A percentile compares a stretch with the other conserved stretches of the same genome.
These are phyloP conservation scores for Synergus laeviventris DNA, from an alignment of 2,888 invertebrate species.

Conservation along the genomic window DNA sequence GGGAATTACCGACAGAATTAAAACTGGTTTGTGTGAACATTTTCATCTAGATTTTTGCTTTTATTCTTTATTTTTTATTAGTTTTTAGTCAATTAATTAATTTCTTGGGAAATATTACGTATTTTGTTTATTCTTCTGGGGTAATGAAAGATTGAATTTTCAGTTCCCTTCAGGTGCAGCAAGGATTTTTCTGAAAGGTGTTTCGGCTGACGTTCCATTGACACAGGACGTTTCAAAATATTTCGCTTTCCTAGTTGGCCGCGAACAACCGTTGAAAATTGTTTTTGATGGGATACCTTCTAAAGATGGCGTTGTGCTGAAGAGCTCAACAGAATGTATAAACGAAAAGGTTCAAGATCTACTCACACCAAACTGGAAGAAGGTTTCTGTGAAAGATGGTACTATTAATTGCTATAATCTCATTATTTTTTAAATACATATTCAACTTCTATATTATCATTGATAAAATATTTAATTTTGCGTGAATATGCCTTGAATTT, in stretches of 20 bases:
- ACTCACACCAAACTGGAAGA: conserved; percentile 63
- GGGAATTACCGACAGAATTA: conserved; percentile 60
- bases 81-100: not conserved
- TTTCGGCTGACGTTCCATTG: conserved; percentile 60
- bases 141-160: not conserved
- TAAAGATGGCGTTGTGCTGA: conserved; percentile 61
- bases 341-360: conserved; percentile 62
- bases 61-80: not conserved
- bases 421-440: not conserved
- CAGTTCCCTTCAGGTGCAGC: conserved; percentile 55
- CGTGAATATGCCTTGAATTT: not conserved
- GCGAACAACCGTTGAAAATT: conserved; percentile 59
- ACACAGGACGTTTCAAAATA: conserved; percentile 62
- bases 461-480: not conserved
- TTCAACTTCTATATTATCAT: not conserved
- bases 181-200: conserved; percentile 62
- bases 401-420: conserved; percentile 24
- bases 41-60: conserved; percentile 31
- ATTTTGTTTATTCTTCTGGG: not conserved
- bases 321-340: conserved; percentile 57
- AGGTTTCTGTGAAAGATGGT: conserved; percentile 54
- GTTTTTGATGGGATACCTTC: conserved; percentile 58
- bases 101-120: not conserved
- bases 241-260: conserved; percentile 57
- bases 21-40: conserved; percentile 58